Base-by-base conservation (phyloP, 37 sponge, comb jelly and placozoan species). In the Beroe ovata region DNA sequence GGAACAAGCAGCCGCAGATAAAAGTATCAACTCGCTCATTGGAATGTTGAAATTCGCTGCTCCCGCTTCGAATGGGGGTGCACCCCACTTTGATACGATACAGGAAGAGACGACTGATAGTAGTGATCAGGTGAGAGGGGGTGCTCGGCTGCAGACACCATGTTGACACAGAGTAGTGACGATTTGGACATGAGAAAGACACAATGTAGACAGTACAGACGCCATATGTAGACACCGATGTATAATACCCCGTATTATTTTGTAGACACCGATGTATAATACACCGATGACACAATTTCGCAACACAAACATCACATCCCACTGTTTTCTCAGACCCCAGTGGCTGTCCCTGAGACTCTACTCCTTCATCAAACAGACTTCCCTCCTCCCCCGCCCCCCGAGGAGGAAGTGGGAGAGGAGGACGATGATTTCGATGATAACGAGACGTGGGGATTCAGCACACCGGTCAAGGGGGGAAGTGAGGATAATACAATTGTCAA, bases 391-490 rank as follows among this genome's bases (percentile, higher is more conserved):
- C 63, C 63, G 8, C 63, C 20, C 20, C 21, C 63, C 20, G 28
- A 20, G 63, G 28, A 62, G 4, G 63, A 4, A 62, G 20, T 25
- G 3, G 28, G 20, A 16, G 63, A 62, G 6, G 21, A 4, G 8
- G 63, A 62, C 4, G 63, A 62, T 62, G 84, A 77, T 33, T 77
- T 77, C 28, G 84, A 77, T 77, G 84, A 77, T 41, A 77, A 30
- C 19, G 84, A 77, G 38, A 77, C 84, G 47, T 77, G 84, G 84
- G 84, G 84, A 25, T 77, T 77, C 54, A 42, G 84, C 35, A 77
- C 47, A n/a, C 84, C 84, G 16, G 54, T 39, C 20, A 77, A 77
- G 63, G 63, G 21, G 29, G 29, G 28, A 62, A 23, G 4, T 20
- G 63, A 4, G 4, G 63, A 62, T 20, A 16, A 62, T n/a, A 25